Conservation (phyloP, 2,797 vertebrate species). For the Oreochromis grahami region DNA sequence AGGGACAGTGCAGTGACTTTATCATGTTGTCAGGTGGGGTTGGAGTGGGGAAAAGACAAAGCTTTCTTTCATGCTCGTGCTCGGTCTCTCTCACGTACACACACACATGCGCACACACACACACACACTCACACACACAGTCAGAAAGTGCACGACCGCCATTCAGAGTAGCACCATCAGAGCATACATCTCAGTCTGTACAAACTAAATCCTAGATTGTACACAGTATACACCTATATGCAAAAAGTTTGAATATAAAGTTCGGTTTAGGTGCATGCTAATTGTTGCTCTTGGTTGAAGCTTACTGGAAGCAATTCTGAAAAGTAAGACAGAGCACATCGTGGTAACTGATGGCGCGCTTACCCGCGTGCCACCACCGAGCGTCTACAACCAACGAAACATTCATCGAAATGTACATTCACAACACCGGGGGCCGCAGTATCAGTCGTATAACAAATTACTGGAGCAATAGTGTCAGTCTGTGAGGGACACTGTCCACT, state of each 20-base stretch:
- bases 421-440: conserved; percentile 53
- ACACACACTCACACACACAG: conserved; percentile 11
- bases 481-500: conserved; percentile 48
- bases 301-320: conserved; percentile 72
- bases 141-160: conserved; percentile 77
- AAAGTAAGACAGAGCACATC: conserved; percentile 59
- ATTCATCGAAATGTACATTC: conserved; percentile 72
- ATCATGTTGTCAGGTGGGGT: conserved; percentile 57
- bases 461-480: conserved; percentile 39
- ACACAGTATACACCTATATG: conserved; percentile 62
- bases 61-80: background rate
- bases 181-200: conserved; percentile 70
- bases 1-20: conserved; percentile 73
- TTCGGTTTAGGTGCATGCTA: conserved; percentile 66
- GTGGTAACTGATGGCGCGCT: conserved; percentile 51
- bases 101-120: conserved; percentile 2
- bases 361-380: conserved; percentile 41
- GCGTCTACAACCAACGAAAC: conserved; percentile 48
- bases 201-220: conserved; percentile 62
- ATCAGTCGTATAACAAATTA: conserved; percentile 39
- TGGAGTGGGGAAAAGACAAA: conserved; percentile 19
- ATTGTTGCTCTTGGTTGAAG: conserved; percentile 71
- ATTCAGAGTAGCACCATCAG: conserved; percentile 78
- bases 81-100: background rate
- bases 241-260: conserved; percentile 53